Evolutionary conservation across 2,113 vertebrate species (phyloP), one percentile per base, ranked within the genome.

Genomic region (Antigone vipio): DNA sequence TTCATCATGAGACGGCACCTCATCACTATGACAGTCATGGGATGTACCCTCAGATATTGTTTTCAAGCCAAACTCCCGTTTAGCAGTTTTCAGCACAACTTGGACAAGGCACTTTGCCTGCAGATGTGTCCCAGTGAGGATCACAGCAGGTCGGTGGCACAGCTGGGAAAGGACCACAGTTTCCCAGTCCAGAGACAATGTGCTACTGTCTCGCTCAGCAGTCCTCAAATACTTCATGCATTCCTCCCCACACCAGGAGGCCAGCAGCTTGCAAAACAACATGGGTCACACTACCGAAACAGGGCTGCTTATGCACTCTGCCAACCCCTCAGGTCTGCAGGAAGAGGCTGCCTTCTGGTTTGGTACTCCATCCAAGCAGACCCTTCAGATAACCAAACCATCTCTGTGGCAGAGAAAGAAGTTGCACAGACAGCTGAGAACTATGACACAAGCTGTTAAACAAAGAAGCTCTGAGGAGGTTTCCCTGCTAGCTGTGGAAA

Each of bases 281-380:
- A 0, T 6, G 24, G 59, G 50, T 69, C 45, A 79, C 1, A 0
- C 34, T 76, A 18, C 55, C 0, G 0, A 47, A 58, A 68, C 27
- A 22, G 17, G 47, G 58, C 62, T 64, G 23, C 12, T 58, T 76
- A 9, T 0, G 13, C 1, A 6, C 42, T 75, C 72, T 64, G 52
- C 79, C 68, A 80, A 9, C 23, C 23, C 32, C 12, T 68, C 27
- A 38, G 19, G 42, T 3, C 32, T 6, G 2, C 11, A 9, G 22
- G 9, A 68, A 67, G 32, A 58, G 11, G 47, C 23, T 72, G n/a
- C n/a, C 34, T n/a, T 7, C 47, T 62, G 47, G 24, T 24, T 55
- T 49, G 42, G 22, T 40, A 7, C n/a, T 40, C 32, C 14, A 58
- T 34, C 68, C n/a, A 40, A 66, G 49, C 44, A 64, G 56, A 52